A percentile compares a stretch with the other conserved stretches of the same genome.
phyloP scores from a whole-genome alignment of 2,888 invertebrate genomes.

The Mimas tiliae region DNA sequence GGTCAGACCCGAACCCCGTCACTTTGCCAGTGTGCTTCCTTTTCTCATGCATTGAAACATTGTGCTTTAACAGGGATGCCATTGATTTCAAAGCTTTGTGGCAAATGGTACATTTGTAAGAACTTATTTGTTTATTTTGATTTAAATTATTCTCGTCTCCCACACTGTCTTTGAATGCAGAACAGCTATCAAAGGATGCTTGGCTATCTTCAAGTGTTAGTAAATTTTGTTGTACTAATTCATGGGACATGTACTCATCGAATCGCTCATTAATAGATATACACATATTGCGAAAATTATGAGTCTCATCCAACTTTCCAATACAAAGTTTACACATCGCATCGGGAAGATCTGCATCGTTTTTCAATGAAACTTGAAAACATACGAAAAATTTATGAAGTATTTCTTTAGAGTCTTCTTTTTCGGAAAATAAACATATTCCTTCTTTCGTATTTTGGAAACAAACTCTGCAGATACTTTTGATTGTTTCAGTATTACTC shows the following conservation, averaged over 20 bases:
- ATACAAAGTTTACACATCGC: slow-evolving; percentile 62
- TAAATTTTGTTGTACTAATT: slow-evolving; percentile 25
- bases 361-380: slow-evolving; percentile 60
- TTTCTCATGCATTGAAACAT: slow-evolving; percentile 68
- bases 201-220: background rate
- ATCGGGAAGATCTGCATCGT: slow-evolving; percentile 55
- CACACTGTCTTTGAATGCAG: slow-evolving; percentile 19
- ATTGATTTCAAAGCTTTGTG: slow-evolving; percentile 64
- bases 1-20: slow-evolving; percentile 65
- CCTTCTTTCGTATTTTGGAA: slow-evolving; percentile 43
- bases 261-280: slow-evolving; percentile 59
- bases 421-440: slow-evolving; percentile 49
- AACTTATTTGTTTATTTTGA: background rate
- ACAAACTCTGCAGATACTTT: slow-evolving; percentile 63
- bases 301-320: slow-evolving; percentile 57
- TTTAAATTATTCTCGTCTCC: slow-evolving; percentile 28
- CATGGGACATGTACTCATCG: slow-evolving; percentile 33
- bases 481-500: background rate
- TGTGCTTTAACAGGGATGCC: slow-evolving; percentile 64
- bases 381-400: slow-evolving; percentile 60
- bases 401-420: slow-evolving; percentile 50
- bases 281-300: slow-evolving; percentile 67
- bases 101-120: slow-evolving; percentile 55
- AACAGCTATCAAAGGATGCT: slow-evolving; percentile 12
- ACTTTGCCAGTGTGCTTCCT: slow-evolving; percentile 66